Conservation (phyloP, 2,888 invertebrate species). For the Ecdyonurus torrentis region DNA sequence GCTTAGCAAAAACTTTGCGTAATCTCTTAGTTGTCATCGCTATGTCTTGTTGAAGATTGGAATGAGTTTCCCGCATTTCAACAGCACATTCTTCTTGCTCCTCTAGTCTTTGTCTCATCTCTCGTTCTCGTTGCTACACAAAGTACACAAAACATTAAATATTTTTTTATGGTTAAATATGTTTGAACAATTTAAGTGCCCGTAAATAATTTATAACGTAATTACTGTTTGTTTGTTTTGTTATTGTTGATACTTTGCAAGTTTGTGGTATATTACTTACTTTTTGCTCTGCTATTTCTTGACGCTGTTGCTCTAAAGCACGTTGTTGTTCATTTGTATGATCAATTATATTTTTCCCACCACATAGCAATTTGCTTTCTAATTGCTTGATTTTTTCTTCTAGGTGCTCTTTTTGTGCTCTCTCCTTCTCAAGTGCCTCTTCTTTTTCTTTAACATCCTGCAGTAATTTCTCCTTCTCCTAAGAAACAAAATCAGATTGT, state of each 20-base stretch:
- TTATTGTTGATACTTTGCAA: no score
- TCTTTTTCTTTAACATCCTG: slow-evolving; percentile 26
- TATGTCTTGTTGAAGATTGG: slow-evolving; percentile 87
- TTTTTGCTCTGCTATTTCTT: slow-evolving; percentile 81
- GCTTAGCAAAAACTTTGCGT: slow-evolving; percentile 75
- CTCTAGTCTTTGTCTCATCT: slow-evolving; percentile 88
- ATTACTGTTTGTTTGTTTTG: background rate
- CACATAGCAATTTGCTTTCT: slow-evolving; percentile 87
- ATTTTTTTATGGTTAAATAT: background rate
- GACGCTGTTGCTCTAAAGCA: slow-evolving; percentile 65
- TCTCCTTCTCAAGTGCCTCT: slow-evolving; percentile 25
- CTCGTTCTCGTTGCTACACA: slow-evolving; percentile 39
- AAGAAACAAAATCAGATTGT: background rate
- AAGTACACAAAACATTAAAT: background rate
- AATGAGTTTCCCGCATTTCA: slow-evolving; percentile 79
- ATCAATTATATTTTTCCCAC: slow-evolving; percentile 87
- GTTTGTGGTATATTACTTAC: slow-evolving; percentile 22
- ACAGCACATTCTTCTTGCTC: slow-evolving; percentile 83
- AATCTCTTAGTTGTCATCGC: slow-evolving; percentile 90
- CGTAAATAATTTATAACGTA: background rate
- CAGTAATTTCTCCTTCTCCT: slow-evolving; percentile 23
- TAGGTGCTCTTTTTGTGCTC: slow-evolving; percentile 50
- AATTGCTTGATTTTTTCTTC: slow-evolving; percentile 63
- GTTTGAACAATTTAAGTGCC: background rate
- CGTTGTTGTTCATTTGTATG: slow-evolving; percentile 89